These are phyloP conservation scores for Lepus townsendii DNA, from an alignment of 2,797 vertebrate genomes.

Conservation along the genomic window DNA sequence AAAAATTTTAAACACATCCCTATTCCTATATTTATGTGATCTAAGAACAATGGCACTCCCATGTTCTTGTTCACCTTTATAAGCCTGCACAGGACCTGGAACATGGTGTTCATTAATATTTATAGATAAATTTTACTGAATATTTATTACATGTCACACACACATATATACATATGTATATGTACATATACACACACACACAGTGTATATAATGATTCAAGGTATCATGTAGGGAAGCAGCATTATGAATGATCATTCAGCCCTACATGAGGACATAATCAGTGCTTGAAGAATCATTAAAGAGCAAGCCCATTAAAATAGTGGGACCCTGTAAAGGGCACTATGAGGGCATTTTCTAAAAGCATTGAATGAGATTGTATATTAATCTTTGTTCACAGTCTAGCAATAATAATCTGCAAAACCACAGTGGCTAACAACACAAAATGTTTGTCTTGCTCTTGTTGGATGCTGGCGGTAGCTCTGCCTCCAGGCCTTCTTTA, in stretches of 20 bases:
- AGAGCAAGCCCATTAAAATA: neutral
- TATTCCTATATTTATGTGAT: conserved; percentile 20
- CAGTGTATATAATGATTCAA: no score
- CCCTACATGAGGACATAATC: neutral
- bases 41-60: neutral
- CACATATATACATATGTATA: no score
- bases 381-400: neutral
- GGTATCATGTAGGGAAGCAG: neutral
- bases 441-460: conserved; percentile 10
- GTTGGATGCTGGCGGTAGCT: neutral
- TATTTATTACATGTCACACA: neutral
- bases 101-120: conserved; percentile 4
- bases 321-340: neutral
- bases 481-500: neutral
- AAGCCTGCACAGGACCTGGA: neutral
- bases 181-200: no score
- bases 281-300: neutral
- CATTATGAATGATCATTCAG: neutral
- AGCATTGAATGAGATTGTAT: neutral
- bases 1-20: neutral
- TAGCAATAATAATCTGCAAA: conserved; percentile 1
- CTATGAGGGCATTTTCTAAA: neutral
- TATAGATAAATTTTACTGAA: conserved; percentile 33
- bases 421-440: neutral
- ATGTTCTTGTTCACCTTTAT: neutral